These are phyloP conservation scores for Siniperca chuatsi DNA, from an alignment of 2,113 vertebrate species.

Conservation along the genomic window DNA sequence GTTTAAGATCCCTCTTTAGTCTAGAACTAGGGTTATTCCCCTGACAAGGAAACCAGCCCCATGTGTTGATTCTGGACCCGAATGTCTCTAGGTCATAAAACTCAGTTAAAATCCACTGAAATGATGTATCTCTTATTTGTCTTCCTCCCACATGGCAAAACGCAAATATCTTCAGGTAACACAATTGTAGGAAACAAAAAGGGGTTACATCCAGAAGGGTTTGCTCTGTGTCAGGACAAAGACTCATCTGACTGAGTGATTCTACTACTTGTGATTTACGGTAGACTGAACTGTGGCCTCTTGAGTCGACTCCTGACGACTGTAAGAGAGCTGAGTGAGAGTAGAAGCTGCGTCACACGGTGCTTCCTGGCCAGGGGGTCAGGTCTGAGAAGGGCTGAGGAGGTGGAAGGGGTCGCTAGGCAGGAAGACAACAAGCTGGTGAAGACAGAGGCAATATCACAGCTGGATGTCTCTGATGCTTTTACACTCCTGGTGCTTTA, in stretches of 20 bases:
- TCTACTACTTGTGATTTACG: conserved; percentile 54
- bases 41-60: not conserved
- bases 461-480: conserved; percentile 45
- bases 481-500: conserved; percentile 46
- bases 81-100: not conserved
- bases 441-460: conserved; percentile 44
- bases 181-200: conserved; percentile 77
- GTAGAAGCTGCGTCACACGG: conserved; percentile 62
- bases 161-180: conserved; percentile 10
- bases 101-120: conserved; percentile 38
- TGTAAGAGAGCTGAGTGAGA: conserved; percentile 39
- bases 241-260: conserved; percentile 30
- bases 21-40: not conserved
- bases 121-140: conserved; percentile 39
- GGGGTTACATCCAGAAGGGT: not conserved
- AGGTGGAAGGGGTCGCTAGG: conserved; percentile 32
- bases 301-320: conserved; percentile 34
- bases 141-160: not conserved
- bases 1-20: not conserved
- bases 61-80: not conserved
- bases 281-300: conserved; percentile 54
- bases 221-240: conserved; percentile 39
- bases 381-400: conserved; percentile 43
- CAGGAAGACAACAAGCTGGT: conserved; percentile 46
- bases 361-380: conserved; percentile 57